Conservation (phyloP, 2,113 vertebrate genomes). For the Petromus typicus region DNA sequence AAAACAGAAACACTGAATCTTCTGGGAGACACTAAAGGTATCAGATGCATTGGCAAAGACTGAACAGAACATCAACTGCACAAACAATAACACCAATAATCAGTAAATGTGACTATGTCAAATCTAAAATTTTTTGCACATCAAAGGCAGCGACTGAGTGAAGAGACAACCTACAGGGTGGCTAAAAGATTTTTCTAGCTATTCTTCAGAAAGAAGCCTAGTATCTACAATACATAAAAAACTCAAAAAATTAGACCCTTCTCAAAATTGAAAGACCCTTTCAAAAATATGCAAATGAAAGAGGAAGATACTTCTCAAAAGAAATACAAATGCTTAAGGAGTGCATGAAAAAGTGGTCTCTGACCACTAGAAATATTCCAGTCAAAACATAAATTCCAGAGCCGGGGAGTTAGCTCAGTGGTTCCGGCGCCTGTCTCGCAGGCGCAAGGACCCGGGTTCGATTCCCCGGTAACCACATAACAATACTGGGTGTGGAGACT, state of each 20-base stretch:
- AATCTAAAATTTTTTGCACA: not conserved
- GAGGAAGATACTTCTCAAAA: not conserved
- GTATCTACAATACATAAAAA: not conserved
- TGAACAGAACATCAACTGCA: not conserved
- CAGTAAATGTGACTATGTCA: not conserved
- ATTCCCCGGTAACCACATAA: too few relatives aligned
- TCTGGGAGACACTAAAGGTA: not conserved
- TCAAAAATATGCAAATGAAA: not conserved
- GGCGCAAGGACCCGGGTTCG: too few relatives aligned
- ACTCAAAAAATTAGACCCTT: not conserved
- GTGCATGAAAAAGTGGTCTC: not conserved
- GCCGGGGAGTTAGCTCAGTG: too few relatives aligned
- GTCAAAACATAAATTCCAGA: too few relatives aligned
- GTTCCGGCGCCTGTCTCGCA: too few relatives aligned
- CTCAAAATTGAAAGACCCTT: not conserved
- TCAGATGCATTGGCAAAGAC: not conserved
- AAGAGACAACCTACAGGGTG: not conserved
- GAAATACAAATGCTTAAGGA: not conserved
- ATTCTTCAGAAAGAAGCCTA: not conserved
- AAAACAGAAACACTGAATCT: not conserved
- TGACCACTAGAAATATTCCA: not conserved
- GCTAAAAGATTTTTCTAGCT: not conserved
- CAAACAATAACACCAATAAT: not conserved
- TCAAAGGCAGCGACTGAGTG: not conserved
- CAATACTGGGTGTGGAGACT: too few relatives aligned